Percentiles rank a stretch among this genome's conserved stretches.
Conservation (phyloP, 2,797 vertebrate genomes). For the Peromyscus aztecus region DNA sequence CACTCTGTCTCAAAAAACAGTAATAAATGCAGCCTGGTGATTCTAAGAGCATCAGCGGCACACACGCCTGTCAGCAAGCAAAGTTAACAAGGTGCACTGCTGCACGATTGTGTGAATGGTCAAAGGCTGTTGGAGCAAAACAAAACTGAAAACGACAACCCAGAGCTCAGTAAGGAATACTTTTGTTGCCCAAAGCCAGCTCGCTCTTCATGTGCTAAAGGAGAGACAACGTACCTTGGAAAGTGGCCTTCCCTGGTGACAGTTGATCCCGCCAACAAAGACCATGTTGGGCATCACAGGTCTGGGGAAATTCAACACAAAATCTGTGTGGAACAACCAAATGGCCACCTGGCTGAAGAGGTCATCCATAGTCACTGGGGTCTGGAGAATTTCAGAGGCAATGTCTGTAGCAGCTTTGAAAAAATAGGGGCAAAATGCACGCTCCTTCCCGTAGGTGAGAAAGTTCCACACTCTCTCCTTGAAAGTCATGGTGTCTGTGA, state of each 20-base stretch:
- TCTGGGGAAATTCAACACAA: not conserved
- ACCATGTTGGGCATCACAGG: constrained; percentile 50
- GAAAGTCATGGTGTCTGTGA: not conserved
- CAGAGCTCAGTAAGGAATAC: not conserved
- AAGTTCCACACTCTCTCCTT: not conserved
- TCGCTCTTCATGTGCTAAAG: not conserved
- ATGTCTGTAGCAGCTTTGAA: not conserved
- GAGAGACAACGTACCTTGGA: not conserved
- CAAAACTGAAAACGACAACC: not conserved
- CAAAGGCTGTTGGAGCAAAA: not conserved
- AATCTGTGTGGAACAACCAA: not conserved
- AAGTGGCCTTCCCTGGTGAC: not conserved
- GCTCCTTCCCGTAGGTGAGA: not conserved
- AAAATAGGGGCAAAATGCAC: not conserved
- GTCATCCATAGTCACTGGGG: not conserved
- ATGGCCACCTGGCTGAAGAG: not conserved
- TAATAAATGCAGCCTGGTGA: not conserved
- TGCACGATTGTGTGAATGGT: not conserved
- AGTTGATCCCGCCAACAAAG: constrained; percentile 5
- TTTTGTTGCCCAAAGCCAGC: not conserved
- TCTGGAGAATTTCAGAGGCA: constrained; percentile 33
- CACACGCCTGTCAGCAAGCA: not conserved
- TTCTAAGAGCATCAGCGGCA: not conserved
- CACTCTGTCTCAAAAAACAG: not conserved
- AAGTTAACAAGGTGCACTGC: not conserved